Evolutionary conservation across 2,113 vertebrate species (phyloP).

Genomic region (Pedionomus torquatus): DNA sequence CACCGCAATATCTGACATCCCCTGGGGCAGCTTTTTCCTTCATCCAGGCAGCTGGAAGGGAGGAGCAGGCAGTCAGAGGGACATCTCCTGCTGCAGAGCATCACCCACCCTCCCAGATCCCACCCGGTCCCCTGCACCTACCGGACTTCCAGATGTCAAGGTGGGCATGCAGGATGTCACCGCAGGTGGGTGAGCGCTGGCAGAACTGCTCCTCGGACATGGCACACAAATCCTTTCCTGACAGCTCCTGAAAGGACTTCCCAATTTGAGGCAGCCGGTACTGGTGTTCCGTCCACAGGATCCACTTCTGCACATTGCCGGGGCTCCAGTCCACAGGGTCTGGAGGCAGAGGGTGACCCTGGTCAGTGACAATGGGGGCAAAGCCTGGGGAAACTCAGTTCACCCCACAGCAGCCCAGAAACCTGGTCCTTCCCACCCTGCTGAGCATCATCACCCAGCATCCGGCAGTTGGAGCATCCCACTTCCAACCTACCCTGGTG

Average conservation of each 20-base stretch:
- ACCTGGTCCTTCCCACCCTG: accelerated
- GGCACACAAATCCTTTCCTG: constrained; percentile 89
- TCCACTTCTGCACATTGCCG: constrained; percentile 95
- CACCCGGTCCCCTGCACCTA: not conserved
- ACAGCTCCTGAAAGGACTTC: constrained; percentile 91
- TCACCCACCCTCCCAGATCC: not conserved
- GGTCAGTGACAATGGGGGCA: not conserved
- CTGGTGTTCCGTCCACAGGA: constrained; percentile 96
- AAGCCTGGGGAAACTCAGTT: not conserved
- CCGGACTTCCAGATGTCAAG: constrained; percentile 99
- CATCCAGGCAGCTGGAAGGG: constrained; percentile 92
- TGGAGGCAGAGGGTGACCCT: constrained; percentile 5
- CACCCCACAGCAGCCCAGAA: not conserved
- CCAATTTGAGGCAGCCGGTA: constrained; percentile 91
- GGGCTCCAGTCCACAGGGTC: constrained; percentile 92
- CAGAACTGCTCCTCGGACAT: constrained; percentile 94
- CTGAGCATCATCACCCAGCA: not conserved
- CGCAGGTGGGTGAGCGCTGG: constrained; percentile 87
- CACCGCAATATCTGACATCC: constrained; percentile 79
- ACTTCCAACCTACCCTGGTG: not conserved
- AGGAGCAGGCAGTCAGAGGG: not conserved
- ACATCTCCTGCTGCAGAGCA: not conserved
- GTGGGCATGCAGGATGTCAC: constrained; percentile 93
- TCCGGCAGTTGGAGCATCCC: not conserved
- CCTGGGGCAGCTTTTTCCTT: constrained; percentile 85